phyloP scores from a whole-genome alignment of 2,797 vertebrate species.

The Netta rufina region DNA sequence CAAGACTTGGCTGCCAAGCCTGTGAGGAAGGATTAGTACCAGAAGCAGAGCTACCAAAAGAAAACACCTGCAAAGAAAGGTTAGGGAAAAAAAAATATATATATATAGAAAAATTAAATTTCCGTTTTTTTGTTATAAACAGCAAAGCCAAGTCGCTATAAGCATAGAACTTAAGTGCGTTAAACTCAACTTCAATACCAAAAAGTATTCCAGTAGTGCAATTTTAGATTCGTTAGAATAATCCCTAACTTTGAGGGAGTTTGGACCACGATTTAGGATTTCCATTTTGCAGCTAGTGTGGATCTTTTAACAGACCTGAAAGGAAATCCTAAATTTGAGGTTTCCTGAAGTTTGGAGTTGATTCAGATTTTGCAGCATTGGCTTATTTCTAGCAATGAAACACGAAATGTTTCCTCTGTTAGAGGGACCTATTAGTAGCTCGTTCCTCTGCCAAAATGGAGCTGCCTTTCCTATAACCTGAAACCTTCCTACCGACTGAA shows the following conservation, averaged over 20 bases:
- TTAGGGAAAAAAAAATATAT: neutral
- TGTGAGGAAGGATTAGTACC: constrained; percentile 3
- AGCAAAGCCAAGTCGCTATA: neutral
- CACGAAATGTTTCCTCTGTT: neutral
- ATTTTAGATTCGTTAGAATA: neutral
- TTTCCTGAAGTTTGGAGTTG: neutral
- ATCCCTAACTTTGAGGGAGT: neutral
- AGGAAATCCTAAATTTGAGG: neutral
- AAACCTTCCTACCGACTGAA: neutral
- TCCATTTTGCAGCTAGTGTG: neutral
- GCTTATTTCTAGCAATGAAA: neutral
- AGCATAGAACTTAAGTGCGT: neutral
- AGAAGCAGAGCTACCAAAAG: neutral
- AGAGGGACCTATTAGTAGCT: fast-evolving
- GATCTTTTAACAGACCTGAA: neutral
- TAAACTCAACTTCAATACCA: neutral
- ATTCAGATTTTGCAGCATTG: neutral
- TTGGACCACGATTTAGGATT: neutral
- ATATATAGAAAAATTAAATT: no score
- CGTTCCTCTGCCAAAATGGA: neutral
- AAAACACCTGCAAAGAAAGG: neutral
- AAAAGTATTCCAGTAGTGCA: neutral
- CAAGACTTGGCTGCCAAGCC: constrained; percentile 12
- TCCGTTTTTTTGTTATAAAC: no score
- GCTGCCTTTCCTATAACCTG: neutral